phyloP scores from a whole-genome alignment of 2,797 vertebrate genomes.

The Anabas testudineus region DNA sequence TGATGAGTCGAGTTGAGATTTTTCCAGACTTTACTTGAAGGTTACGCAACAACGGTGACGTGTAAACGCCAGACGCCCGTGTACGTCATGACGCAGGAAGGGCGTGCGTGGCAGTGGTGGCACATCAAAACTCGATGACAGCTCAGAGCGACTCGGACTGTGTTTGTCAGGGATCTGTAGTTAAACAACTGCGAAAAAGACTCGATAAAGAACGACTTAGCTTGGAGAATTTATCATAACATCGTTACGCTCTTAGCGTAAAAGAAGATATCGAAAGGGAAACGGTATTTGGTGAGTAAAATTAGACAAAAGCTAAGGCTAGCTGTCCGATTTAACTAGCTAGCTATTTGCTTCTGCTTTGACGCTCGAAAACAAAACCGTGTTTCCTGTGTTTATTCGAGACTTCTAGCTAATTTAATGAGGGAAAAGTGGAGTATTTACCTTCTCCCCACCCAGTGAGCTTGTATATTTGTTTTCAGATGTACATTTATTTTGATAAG shows the following conservation, averaged over 20 bases:
- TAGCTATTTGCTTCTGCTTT: not conserved
- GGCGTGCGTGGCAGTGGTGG: conserved; percentile 38
- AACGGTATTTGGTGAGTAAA: conserved; percentile 57
- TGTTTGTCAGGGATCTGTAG: not conserved
- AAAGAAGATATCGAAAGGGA: not conserved
- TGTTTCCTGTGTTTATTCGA: not conserved
- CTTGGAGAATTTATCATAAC: not conserved
- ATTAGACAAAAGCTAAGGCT: not conserved
- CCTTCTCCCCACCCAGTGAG: not conserved
- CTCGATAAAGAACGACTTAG: not conserved
- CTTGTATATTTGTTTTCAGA: too few relatives aligned
- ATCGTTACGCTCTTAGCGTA: not conserved
- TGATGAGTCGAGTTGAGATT: not conserved
- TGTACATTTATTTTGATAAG: too few relatives aligned
- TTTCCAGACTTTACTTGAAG: conserved; percentile 45
- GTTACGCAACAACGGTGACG: conserved; percentile 30
- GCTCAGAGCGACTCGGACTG: conserved; percentile 10
- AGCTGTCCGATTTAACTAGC: conserved; percentile 14
- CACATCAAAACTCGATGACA: conserved; percentile 54
- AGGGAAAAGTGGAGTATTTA: not conserved
- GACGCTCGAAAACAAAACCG: not conserved
- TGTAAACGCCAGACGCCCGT: rapidly evolving
- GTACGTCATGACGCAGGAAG: conserved; percentile 38
- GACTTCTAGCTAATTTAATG: not conserved
- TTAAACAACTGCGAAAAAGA: not conserved